These are phyloP conservation scores for Pandemis heparana DNA, from an alignment of 2,888 invertebrate genomes.

Conservation along the genomic window DNA sequence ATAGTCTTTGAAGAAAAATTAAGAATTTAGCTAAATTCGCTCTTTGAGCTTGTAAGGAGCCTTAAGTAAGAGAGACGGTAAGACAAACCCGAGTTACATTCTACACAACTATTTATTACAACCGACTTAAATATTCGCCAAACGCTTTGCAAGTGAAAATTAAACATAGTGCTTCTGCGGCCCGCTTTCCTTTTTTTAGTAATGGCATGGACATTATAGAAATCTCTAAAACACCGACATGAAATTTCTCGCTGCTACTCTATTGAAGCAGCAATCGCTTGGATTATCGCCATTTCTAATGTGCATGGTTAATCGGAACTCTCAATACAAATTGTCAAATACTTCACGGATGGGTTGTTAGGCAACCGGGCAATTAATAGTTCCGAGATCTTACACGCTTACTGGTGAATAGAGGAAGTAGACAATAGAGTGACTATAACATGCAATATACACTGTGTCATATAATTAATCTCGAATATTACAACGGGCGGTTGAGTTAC, in stretches of 20 bases:
- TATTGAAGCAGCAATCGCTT: neutral
- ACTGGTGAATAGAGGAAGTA: too few species aligned
- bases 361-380: conserved; percentile 21
- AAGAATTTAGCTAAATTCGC: too few species aligned
- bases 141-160: neutral
- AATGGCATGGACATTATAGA: neutral
- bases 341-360: conserved; percentile 36
- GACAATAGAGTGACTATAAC: too few species aligned
- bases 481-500: too few species aligned
- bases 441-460: too few species aligned
- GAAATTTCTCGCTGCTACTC: neutral
- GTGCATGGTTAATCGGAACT: conserved; percentile 17
- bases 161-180: neutral
- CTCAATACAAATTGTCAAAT: conserved; percentile 37
- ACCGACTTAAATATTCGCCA: too few species aligned
- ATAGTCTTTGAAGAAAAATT: too few species aligned
- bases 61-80: too few species aligned
- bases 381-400: neutral
- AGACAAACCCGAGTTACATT: too few species aligned
- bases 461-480: too few species aligned
- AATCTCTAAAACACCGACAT: neutral
- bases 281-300: conserved; percentile 11
- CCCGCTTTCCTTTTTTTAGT: neutral
- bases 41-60: too few species aligned
- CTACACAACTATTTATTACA: too few species aligned